Percentiles rank a stretch among this genome's conserved stretches.
phyloP scores from a whole-genome alignment of 2,797 vertebrate genomes.

The Tolypeutes matacus region DNA sequence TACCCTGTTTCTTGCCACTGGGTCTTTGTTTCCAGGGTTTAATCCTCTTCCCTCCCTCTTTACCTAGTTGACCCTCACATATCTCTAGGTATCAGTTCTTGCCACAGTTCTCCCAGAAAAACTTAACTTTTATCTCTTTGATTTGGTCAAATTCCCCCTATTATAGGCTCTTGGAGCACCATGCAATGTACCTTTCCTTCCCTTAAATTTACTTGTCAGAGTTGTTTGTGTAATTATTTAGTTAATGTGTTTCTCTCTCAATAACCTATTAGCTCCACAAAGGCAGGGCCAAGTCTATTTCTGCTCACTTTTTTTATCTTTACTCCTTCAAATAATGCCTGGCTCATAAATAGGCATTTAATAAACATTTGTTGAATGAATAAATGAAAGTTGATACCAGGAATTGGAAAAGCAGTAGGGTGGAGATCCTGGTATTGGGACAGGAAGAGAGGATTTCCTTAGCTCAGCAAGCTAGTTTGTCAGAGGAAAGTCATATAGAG shows the following conservation, averaged over 20 bases:
- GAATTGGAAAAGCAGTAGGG: constrained; percentile 14
- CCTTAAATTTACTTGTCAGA: constrained; percentile 9
- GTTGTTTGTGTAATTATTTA: constrained; percentile 31
- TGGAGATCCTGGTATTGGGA: background rate
- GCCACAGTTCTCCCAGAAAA: constrained; percentile 24
- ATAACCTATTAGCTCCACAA: background rate
- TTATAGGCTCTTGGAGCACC: background rate
- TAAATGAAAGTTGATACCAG: constrained; percentile 51
- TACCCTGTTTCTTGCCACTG: background rate
- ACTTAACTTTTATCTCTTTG: background rate
- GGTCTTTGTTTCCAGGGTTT: constrained; percentile 17
- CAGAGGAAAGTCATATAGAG: background rate
- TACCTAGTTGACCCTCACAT: background rate
- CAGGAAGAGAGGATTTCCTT: background rate
- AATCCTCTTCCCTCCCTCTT: background rate
- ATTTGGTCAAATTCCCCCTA: constrained; percentile 24
- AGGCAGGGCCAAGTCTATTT: background rate
- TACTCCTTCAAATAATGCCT: constrained; percentile 35
- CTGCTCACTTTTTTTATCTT: background rate
- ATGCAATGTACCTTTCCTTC: background rate
- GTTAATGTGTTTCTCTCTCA: constrained; percentile 23
- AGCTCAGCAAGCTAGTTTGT: constrained; percentile 36
- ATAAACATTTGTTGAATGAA: constrained; percentile 53
- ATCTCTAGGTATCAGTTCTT: constrained; percentile 29
- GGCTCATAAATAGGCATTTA: constrained; percentile 28